These are phyloP conservation scores for Channa argus DNA, from an alignment of 2,113 vertebrate species.

Conservation along the genomic window DNA sequence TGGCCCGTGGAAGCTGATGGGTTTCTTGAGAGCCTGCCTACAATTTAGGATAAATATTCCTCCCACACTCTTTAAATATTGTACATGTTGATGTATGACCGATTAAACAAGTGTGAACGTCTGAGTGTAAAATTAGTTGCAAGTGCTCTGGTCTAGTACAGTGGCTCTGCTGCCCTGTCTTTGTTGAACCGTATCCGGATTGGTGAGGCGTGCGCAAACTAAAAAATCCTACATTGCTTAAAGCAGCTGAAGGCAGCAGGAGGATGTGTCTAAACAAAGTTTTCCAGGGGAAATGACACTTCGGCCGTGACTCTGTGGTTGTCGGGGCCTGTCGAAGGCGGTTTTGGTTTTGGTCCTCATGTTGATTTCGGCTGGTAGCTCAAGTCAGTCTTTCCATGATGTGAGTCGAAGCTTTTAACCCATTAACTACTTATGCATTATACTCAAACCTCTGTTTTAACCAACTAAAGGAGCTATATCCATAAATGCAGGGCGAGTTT, in stretches of 20 bases:
- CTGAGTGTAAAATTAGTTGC: not conserved
- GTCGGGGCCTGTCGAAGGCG: slow-evolving; percentile 33
- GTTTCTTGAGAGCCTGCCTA: not conserved
- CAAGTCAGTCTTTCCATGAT: slow-evolving; percentile 59
- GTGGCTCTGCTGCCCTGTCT: not conserved
- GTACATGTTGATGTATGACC: too few species aligned
- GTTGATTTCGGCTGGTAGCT: slow-evolving; percentile 47
- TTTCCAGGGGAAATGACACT: slow-evolving; percentile 77
- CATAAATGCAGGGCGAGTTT: not conserved
- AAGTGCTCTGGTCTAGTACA: not conserved
- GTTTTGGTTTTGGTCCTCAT: not conserved
- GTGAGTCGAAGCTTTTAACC: slow-evolving; percentile 49
- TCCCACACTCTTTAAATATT: too few species aligned
- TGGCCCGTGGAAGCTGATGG: not conserved
- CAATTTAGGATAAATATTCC: not conserved
- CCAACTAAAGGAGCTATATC: not conserved
- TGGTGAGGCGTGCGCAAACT: rapidly evolving
- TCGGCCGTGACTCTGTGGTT: slow-evolving; percentile 26
- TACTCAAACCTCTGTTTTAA: not conserved
- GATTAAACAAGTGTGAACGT: too few species aligned
- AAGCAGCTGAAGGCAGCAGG: slow-evolving; percentile 47
- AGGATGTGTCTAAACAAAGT: slow-evolving; percentile 47
- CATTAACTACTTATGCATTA: not conserved
- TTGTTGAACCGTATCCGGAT: not conserved
- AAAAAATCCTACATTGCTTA: slow-evolving; percentile 24